phyloP scores from a whole-genome alignment of 2,797 vertebrate species.

The Tympanoctomys barrerae region DNA sequence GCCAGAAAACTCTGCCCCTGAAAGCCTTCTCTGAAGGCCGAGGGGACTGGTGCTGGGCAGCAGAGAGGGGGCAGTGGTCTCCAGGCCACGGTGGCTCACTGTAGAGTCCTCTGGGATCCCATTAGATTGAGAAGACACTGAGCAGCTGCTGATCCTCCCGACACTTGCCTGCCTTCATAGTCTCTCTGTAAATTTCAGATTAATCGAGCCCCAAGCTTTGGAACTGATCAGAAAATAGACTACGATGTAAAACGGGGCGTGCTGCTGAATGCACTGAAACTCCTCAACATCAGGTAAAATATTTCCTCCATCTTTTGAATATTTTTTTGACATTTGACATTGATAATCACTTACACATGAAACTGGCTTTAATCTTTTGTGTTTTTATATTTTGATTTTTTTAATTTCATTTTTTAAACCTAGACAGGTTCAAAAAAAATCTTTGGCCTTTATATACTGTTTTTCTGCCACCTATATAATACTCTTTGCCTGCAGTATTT shows the following conservation, averaged over 20 bases:
- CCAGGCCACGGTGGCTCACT: neutral
- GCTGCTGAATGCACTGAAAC: slow-evolving; percentile 95
- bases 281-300: slow-evolving; percentile 96
- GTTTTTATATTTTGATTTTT: neutral
- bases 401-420: slow-evolving; percentile 54
- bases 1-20: neutral
- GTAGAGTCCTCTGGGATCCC: neutral
- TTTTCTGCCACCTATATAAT: neutral
- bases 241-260: slow-evolving; percentile 98
- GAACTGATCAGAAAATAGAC: slow-evolving; percentile 99
- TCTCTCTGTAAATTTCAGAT: slow-evolving; percentile 91
- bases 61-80: neutral
- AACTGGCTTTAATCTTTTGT: neutral
- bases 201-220: slow-evolving; percentile 99
- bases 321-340: neutral
- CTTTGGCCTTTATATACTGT: neutral
- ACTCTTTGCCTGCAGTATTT: neutral
- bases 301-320: neutral
- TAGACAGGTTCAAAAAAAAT: neutral
- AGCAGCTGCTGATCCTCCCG: neutral
- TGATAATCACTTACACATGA: neutral
- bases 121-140: neutral
- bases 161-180: slow-evolving; percentile 25
- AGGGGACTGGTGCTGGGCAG: neutral
- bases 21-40: neutral